Base-by-base conservation (phyloP, 2,888 invertebrate genomes). In the Parascotia fuliginaria region DNA sequence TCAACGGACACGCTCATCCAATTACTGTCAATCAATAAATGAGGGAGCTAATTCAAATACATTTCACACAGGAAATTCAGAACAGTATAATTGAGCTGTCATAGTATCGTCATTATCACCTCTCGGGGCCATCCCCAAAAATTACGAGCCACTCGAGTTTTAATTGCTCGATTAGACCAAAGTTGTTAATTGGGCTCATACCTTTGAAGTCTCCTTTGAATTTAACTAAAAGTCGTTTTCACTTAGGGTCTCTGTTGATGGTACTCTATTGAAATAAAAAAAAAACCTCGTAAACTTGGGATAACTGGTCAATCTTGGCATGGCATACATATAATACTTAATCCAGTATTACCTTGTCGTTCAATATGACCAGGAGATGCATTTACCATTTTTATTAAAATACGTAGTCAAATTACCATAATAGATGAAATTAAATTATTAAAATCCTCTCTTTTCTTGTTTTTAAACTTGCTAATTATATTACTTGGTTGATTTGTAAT, bases 151-250 rank as follows among this genome's bases (percentile, higher is more conserved):
- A 51, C 28, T 29, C 5, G 44, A 65, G 50, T 59, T 63, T 55
- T 69, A 69, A 65, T 69, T 65, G 57, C 41, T 44, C 43, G 36
- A 54, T 69, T 63, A 52, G 48, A 42, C 43, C 34, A 40, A 62
- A 62, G 53, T 65, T 69, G 66, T 52, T 66, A 68, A 68, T 69
- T 68, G 63, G 56, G 47, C 41, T 58, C 48, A 48, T 62, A 49
- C 55, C 56, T 65, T 65, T 59, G 59, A 59, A 59, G 56, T 41
- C 36, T 39, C 33, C 42, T 47, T 24, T 27, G 19, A 29, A 29
- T 46, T 29, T 11, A 14, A 34, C 13, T 12, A 40, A 15, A 22
- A 14, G 34, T 12, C n/a, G 24, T 4, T 24, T 7, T 24, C 7
- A 7, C 24, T 15, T 13, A n/a, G 14, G 15, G 31, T 15, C 38